Evolutionary conservation across 2,797 vertebrate species (phyloP), one percentile per base, ranked within the genome.

Genomic region (Sandelia bainsii): DNA sequence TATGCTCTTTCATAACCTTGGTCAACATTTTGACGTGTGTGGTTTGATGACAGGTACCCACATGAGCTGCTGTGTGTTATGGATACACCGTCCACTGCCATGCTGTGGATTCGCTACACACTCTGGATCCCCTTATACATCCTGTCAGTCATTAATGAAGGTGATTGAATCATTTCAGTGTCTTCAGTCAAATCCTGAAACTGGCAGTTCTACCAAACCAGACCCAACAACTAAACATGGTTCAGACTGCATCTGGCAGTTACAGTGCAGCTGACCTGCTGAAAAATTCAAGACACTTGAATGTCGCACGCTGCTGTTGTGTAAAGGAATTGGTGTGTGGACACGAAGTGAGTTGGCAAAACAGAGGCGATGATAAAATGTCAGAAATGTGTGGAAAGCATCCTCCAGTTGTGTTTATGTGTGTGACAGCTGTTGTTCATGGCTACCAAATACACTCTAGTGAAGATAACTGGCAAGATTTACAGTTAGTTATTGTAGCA

Each of bases 31-130:
- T 45, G 25, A 19, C 40, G 34, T 72, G 9, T 44, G 1, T 37
- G 17, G 3, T 81, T 9, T 72, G 51, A 4, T 25, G 42, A 57
- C 90, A 99, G 98, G 81, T 98, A 98, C 62, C 96, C 96, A 16
- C 94, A 97, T 5, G 94, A 93, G 67, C 95, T 98, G 84, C 80
- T 98, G 74, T 89, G 94, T 60, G 89, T 93, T 12, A 84, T 92
- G 63, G 95, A 92, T 16, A 94, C 81, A 29, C 93, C 94, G 5
- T 96, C 96, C 9, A 52, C 56, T 3, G 2, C 81, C 72, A 82
- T 98, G 91, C 88, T 96, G 19, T 97, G 97, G 97, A 91, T 88
- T 6, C 94, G 96, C 53, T 95, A 97, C 86, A 96, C 96, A 0
- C 83, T 97, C 5, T 95, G 95, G 90, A 96, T 98, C 89, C 95